Evolutionary conservation across 1,140 invertebrate species (phyloP).

Genomic region (Archegozetes longisetosus): DNA sequence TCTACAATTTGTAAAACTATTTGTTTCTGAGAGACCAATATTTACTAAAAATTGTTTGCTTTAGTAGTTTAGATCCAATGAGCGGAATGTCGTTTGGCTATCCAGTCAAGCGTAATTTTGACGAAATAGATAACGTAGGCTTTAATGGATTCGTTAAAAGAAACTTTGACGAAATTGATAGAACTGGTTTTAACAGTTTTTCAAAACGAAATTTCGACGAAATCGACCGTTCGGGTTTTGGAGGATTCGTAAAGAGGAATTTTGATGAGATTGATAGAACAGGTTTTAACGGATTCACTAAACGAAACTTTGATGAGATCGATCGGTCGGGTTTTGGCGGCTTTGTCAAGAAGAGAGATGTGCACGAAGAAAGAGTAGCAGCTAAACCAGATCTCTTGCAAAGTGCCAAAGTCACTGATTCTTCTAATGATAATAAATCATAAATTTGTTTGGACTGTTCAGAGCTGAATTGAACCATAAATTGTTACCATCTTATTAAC

Average conservation of each 20-base stretch:
- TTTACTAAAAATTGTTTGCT: no score
- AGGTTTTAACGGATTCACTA: slow-evolving; percentile 37
- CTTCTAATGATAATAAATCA: no score
- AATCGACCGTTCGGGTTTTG: slow-evolving; percentile 35
- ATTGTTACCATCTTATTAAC: no score
- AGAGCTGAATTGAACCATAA: no score
- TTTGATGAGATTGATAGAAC: slow-evolving; percentile 44
- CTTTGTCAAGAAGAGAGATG: slow-evolving; percentile 37
- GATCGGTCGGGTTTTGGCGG: slow-evolving; percentile 41
- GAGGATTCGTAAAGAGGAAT: slow-evolving; percentile 34
- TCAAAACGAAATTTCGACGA: slow-evolving; percentile 42
- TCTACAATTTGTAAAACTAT: no score
- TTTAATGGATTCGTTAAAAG: slow-evolving; percentile 38
- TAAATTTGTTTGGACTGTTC: no score
- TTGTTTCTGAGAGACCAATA: no score
- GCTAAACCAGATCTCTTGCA: background rate
- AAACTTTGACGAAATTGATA: slow-evolving; percentile 44
- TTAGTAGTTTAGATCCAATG: slow-evolving; percentile 9
- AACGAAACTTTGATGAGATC: slow-evolving; percentile 44
- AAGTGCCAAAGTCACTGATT: background rate
- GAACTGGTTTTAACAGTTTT: slow-evolving; percentile 39
- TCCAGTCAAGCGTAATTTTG: slow-evolving; percentile 36
- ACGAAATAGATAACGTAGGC: slow-evolving; percentile 41
- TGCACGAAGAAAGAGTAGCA: slow-evolving; percentile 27
- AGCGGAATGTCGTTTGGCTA: slow-evolving; percentile 1